phyloP scores from a whole-genome alignment of 2,797 vertebrate genomes.

The Triplophysa bombifrons region DNA sequence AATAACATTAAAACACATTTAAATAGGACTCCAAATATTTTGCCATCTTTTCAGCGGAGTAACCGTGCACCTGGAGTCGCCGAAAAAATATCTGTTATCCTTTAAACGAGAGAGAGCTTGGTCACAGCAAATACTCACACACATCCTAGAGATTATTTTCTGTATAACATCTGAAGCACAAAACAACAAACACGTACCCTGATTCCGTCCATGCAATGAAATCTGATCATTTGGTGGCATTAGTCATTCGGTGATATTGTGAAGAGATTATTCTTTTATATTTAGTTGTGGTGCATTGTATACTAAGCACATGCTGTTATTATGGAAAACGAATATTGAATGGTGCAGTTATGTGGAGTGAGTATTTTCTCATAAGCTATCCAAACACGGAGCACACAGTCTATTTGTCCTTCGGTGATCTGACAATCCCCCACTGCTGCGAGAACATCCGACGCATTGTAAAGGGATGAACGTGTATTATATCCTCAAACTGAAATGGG shows the following conservation, averaged over 20 bases:
- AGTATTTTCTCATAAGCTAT: conserved; percentile 24
- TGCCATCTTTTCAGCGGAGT: conserved; percentile 18
- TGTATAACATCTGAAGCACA: conserved; percentile 41
- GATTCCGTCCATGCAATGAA: conserved; percentile 45
- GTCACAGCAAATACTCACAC: conserved; percentile 43
- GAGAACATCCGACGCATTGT: conserved; percentile 1
- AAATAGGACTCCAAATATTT: conserved; percentile 34
- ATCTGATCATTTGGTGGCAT: conserved; percentile 33
- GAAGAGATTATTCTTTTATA: conserved; percentile 33
- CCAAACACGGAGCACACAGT: conserved; percentile 26
- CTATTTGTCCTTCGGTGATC: conserved; percentile 44
- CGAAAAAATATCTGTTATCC: conserved; percentile 31
- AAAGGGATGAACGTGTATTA: background rate
- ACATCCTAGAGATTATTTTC: conserved; percentile 42
- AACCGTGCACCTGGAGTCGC: conserved; percentile 32
- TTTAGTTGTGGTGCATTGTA: conserved; percentile 12
- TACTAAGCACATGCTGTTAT: conserved; percentile 15
- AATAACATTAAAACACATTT: conserved; percentile 29
- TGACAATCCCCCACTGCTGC: conserved; percentile 13
- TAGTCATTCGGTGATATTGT: conserved; percentile 43
- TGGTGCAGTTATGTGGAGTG: background rate
- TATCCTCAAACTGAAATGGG: conserved; percentile 78
- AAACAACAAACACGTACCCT: conserved; percentile 28
- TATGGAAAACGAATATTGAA: background rate
- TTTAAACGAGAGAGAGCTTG: conserved; percentile 42